Evolutionary conservation across 2,888 invertebrate genomes (phyloP), one percentile per base, ranked within the genome.

Genomic region (Hyposoter didymator): DNA sequence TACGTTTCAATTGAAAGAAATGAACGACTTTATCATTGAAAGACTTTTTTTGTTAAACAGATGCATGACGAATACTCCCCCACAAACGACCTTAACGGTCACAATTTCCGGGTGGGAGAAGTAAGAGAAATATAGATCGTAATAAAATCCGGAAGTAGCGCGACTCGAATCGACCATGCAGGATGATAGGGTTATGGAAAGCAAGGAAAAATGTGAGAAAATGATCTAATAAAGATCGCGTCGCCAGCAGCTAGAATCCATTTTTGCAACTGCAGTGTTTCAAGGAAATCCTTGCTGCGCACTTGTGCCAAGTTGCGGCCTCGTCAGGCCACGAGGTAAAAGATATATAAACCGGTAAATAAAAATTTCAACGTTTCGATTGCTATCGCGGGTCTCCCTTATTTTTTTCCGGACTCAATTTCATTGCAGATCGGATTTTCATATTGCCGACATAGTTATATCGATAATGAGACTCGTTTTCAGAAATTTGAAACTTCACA

Each of bases 281-380:
- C 84, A 80, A 79, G 79, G 79, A 84, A 84, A 64, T 84, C 84
- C 84, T 84, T 84, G 84, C 45, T 70, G 79, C 45, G 66, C 47
- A 75, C 74, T 74, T 35, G 64, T 66, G 39, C 74, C n/a, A 59
- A 52, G 62, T 52, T 75, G 39, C 39, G 84, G 52, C 84, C 79
- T 84, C 69, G 79, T 22, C 45, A 62, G 43, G 74, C 47, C 62
- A 79, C 59, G 67, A 78, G 62, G 49, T 45, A 72, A 76, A 72
- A 52, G 82, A 78, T 49, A 78, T 49, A 78, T 73, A 67, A 59
- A 47, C 45, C 55, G 35, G 12, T 47, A 73, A 47, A 78, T 69
- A 83, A 59, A 78, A 59, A 32, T 43, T 59, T 43, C 17, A 22
- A 28, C 55, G 62, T 64, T 70, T 76, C 62, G 76, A 47, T 47